These are phyloP conservation scores for Cephus cinctus DNA, from an alignment of 1,140 invertebrate genomes.

Conservation along the genomic window DNA sequence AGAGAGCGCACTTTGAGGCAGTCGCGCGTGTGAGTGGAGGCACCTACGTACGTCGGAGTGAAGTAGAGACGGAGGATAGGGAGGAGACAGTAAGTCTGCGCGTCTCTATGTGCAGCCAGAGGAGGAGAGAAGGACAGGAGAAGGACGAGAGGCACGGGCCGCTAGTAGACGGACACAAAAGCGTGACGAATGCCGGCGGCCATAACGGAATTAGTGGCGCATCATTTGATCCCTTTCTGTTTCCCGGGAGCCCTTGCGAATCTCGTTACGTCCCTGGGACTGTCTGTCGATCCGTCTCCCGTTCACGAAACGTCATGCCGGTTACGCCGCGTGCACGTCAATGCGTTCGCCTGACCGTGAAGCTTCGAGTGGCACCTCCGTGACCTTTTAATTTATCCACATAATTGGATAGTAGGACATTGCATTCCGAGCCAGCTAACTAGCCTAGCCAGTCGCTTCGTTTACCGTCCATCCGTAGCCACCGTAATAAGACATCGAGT, in stretches of 20 bases:
- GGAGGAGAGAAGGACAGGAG: background rate
- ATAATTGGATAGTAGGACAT: no score
- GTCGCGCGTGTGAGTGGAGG: slow-evolving; percentile 6
- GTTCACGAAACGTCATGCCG: background rate
- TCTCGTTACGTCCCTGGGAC: slow-evolving; percentile 6
- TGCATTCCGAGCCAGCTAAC: no score
- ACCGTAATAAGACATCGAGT: no score
- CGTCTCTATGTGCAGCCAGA: slow-evolving; percentile 4
- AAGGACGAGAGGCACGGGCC: background rate
- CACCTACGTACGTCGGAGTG: no score
- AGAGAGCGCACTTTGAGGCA: slow-evolving; percentile 15
- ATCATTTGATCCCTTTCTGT: slow-evolving; percentile 44
- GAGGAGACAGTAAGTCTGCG: slow-evolving; percentile 9
- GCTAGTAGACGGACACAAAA: no score
- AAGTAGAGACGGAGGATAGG: slow-evolving; percentile 2
- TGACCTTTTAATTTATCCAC: background rate
- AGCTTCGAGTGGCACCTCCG: slow-evolving; percentile 24
- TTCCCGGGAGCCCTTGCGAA: background rate
- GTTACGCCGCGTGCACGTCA: slow-evolving; percentile 18
- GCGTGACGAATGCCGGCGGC: slow-evolving; percentile 13
- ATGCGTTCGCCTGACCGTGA: slow-evolving; percentile 36
- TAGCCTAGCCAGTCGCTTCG: no score
- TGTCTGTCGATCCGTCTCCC: slow-evolving; percentile 14
- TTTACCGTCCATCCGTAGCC: no score
- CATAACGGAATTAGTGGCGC: slow-evolving; percentile 49